phyloP scores from a whole-genome alignment of 1,140 invertebrate genomes.

The Helicoverpa armigera region DNA sequence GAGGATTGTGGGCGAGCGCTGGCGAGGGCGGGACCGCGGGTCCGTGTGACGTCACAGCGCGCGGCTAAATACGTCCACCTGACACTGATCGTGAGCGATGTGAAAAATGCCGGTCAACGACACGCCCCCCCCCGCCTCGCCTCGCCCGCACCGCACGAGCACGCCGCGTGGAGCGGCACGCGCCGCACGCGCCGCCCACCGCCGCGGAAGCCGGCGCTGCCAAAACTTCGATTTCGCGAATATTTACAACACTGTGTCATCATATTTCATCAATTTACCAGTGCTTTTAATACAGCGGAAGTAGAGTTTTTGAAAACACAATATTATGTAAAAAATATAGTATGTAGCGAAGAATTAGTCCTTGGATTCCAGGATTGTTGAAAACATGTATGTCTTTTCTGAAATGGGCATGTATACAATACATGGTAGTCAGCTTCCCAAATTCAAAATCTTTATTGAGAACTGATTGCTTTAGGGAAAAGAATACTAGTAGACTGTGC shows the following conservation, averaged over 20 bases:
- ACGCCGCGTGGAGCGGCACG: slow-evolving; percentile 19
- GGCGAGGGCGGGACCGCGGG: not conserved
- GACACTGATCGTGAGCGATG: slow-evolving; percentile 54
- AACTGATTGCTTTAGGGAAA: no score
- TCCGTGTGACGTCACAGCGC: slow-evolving; percentile 33
- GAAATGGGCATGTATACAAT: no score
- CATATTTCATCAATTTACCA: slow-evolving; percentile 29
- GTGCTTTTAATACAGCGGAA: no score
- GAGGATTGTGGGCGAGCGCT: slow-evolving; percentile 15
- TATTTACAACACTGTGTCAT: slow-evolving; percentile 14
- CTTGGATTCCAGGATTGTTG: no score
- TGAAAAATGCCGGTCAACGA: slow-evolving; percentile 63
- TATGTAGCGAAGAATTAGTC: no score
- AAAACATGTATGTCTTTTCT: no score
- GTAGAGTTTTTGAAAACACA: no score
- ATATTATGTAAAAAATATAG: no score
- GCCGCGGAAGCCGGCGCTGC: slow-evolving; percentile 37
- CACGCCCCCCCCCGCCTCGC: slow-evolving; percentile 36
- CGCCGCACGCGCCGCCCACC: slow-evolving; percentile 27
- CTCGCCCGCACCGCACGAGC: slow-evolving; percentile 1
- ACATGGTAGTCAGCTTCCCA: no score
- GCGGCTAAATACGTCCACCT: slow-evolving; percentile 50
- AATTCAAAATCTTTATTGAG: no score
- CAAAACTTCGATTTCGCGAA: slow-evolving; percentile 32
- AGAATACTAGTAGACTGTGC: no score